Evolutionary conservation across 2,797 vertebrate genomes (phyloP), one percentile per base, ranked within the genome.

Genomic region (Threskiornis aethiopicus): DNA sequence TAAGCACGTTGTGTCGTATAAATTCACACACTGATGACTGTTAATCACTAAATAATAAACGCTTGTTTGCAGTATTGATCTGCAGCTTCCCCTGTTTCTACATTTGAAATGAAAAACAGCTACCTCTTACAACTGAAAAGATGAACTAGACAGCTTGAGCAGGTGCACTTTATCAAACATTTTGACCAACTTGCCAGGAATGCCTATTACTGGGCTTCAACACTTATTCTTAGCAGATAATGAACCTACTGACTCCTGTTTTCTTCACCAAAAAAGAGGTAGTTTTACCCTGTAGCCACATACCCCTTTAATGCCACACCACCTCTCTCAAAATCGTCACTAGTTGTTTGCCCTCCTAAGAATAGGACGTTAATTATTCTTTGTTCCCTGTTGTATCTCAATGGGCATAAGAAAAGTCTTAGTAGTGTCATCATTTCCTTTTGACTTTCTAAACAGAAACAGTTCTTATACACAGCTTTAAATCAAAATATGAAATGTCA

Each of bases 1-100:
- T 59, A 93, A 59, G 52, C 29, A 66, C 39, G 37, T 31, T 57
- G 61, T 52, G 33, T 64, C 0, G 4, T 37, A 90, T 77, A 89
- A 92, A 93, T 90, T 90, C 86, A 83, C 77, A 39, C 14, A 39
- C 24, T 65, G 41, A 77, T 61, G 86, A 76, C 64, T 73, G 62
- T 67, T 83, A 94, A 94, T 89, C 85, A 84, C 62, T 95, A 89
- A 89, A 93, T 71, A 94, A 93, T 93, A 93, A 95, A 89, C 71
- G 87, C 67, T 93, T 87, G 41, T 92, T 96, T 93, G 71, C 71
- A 3, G 3, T 90, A 96, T 90, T 80, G 92, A 96, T 93, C 71
- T 77, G 61, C 57, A 82, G 54, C 57, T 89, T 92, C 59, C 17
- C 5, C 12, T 89, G 8, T 80, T 93, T 82, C 55, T 92, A 51